A percentile compares a stretch with the other conserved stretches of the same genome.
These are phyloP conservation scores for Myotis daubentonii DNA, from an alignment of 2,797 vertebrate genomes.

Conservation along the genomic window DNA sequence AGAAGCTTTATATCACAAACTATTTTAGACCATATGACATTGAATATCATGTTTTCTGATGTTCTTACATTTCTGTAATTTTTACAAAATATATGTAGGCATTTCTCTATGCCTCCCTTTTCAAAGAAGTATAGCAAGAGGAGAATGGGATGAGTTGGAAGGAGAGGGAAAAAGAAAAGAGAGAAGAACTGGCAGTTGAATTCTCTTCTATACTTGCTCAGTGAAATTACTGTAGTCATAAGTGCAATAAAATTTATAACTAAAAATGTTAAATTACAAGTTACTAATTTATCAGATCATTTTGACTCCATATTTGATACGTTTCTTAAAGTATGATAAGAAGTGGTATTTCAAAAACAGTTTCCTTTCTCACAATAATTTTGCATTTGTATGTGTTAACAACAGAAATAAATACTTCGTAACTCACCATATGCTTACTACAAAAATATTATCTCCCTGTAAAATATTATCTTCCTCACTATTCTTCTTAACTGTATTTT, in stretches of 20 bases:
- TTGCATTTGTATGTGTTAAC: constrained; percentile 58
- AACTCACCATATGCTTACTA: constrained; percentile 51
- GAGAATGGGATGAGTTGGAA: background rate
- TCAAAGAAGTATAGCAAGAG: background rate
- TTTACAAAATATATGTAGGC: constrained; percentile 63
- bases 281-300: constrained; percentile 71
- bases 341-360: constrained; percentile 67
- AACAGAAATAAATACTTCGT: constrained; percentile 41
- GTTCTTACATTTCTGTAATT: constrained; percentile 52
- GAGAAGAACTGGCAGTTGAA: constrained; percentile 48
- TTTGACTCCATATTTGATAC: constrained; percentile 70
- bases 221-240: constrained; percentile 68
- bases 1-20: background rate
- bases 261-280: constrained; percentile 74
- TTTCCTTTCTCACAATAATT: constrained; percentile 65
- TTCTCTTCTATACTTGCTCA: constrained; percentile 62
- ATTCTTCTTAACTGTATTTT: constrained; percentile 53
- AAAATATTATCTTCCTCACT: constrained; percentile 54
- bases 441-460: constrained; percentile 53
- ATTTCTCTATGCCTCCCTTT: background rate
- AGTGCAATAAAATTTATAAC: constrained; percentile 63
- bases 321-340: constrained; percentile 67
- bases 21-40: constrained; percentile 53
- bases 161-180: background rate
- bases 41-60: constrained; percentile 11